These are phyloP conservation scores for Epirrhoe alternata DNA, from an alignment of 2,888 invertebrate genomes.

Conservation along the genomic window DNA sequence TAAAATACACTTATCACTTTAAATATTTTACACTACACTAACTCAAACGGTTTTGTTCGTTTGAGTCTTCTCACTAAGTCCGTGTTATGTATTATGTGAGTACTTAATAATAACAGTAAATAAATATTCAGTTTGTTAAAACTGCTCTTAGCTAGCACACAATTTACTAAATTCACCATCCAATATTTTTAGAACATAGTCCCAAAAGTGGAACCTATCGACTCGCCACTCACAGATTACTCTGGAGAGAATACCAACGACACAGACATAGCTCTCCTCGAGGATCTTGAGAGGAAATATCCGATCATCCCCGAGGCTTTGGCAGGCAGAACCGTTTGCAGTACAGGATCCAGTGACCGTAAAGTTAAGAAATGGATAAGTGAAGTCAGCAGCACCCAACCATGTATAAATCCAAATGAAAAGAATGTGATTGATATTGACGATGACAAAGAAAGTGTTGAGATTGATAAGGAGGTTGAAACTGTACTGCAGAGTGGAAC, in stretches of 20 bases:
- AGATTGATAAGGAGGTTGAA: conserved; percentile 81
- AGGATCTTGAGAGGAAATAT: conserved; percentile 70
- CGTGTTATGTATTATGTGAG: no score
- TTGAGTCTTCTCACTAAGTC: no score
- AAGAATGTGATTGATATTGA: conserved; percentile 58
- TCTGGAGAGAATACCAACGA: conserved; percentile 77
- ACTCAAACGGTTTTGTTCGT: no score
- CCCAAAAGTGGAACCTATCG: conserved; percentile 75
- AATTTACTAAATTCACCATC: background rate
- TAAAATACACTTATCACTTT: no score
- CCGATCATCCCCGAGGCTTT: conserved; percentile 56
- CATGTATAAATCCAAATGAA: conserved; percentile 67
- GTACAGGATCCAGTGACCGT: conserved; percentile 52
- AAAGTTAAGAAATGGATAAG: conserved; percentile 71
- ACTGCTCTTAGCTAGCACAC: background rate
- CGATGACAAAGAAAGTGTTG: conserved; percentile 71
- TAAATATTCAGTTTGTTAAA: no score
- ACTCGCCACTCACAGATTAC: conserved; percentile 75
- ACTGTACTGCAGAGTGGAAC: conserved; percentile 80
- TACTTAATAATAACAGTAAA: no score
- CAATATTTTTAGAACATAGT: conserved; percentile 62
- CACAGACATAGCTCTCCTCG: conserved; percentile 70
- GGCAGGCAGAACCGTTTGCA: conserved; percentile 56
- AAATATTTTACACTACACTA: no score
- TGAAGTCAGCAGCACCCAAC: conserved; percentile 80